Base-by-base conservation (phyloP, 2,797 vertebrate genomes). In the Ataeniobius toweri region DNA sequence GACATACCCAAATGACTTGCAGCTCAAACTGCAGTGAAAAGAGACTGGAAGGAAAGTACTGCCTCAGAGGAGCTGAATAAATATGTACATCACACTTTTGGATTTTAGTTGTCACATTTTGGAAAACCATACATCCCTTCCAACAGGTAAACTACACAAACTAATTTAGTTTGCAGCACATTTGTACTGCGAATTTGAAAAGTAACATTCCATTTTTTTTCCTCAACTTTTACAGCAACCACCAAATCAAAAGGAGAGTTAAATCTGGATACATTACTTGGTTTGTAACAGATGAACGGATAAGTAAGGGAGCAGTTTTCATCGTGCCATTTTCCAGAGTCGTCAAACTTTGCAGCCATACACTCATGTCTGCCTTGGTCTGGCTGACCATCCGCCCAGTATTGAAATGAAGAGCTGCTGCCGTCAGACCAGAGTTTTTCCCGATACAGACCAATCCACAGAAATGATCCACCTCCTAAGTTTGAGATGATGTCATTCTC, bases 361-460 rank as follows among this genome's bases (percentile, higher is more conserved):
- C 87, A 91, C 1, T 36, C 36, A 20, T 67, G 31, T 22, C 18
- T 0, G 20, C 7, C 28, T 12, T 10, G 31, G 78, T 59, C 9
- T 31, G 85, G 83, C 18, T 84, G 80, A 0, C 28, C 8, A 0
- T 0, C 0, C 1, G 78, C 73, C 89, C 88, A 88, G 79, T 81
- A 5, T 28, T 14, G 75, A 77, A 88, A 88, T 1, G 6, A 39
- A 26, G 58, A 83, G 63, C 8, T 51, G 72, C 31, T 89, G 39
- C 88, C 83, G 67, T 88, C 87, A 59, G 89, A 87, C 88, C 89
- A 91, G 24, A 74, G 1, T 41, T 71, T 84, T 22, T 74, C 48
- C 1, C 77, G 56, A 67, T 80, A 28, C 0, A 91, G 73, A 65
- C 90, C 90, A 0, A 91, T 87, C 90, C 88, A 89, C 4, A 87